These are phyloP conservation scores for Palaemon carinicauda DNA, from an alignment of 1,140 invertebrate genomes.

Conservation along the genomic window DNA sequence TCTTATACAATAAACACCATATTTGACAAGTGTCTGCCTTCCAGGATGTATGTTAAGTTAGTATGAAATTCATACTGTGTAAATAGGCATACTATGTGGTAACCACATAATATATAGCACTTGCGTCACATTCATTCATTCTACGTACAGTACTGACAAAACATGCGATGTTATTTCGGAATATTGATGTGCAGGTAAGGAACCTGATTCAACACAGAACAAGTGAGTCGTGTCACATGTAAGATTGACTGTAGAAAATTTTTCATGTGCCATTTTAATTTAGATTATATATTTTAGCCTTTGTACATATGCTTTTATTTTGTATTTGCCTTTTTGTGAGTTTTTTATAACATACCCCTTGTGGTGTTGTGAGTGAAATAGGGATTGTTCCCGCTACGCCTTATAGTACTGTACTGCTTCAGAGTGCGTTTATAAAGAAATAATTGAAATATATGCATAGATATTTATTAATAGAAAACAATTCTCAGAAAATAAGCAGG, in stretches of 20 bases:
- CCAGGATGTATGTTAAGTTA: slow-evolving; percentile 14
- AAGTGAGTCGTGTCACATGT: background rate
- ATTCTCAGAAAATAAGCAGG: background rate
- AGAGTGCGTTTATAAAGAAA: slow-evolving; percentile 19
- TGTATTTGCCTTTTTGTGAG: slow-evolving; percentile 36
- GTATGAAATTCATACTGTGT: background rate
- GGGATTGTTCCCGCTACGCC: slow-evolving; percentile 50
- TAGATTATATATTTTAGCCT: slow-evolving; percentile 12
- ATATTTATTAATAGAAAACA: background rate
- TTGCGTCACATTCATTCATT: background rate
- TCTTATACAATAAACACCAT: slow-evolving; percentile 23
- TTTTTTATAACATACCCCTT: slow-evolving; percentile 43
- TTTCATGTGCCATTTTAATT: slow-evolving; percentile 14
- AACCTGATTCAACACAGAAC: too few species aligned
- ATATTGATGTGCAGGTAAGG: too few species aligned
- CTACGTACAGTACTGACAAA: background rate
- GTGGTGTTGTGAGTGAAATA: slow-evolving; percentile 31
- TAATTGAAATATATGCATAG: background rate
- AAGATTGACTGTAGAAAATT: background rate
- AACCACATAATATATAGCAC: slow-evolving; percentile 16
- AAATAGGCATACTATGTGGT: slow-evolving; percentile 30
- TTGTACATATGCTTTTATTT: slow-evolving; percentile 30
- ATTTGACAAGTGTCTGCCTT: slow-evolving; percentile 38
- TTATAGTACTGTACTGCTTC: slow-evolving; percentile 25
- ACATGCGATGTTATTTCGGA: background rate